Evolutionary conservation across 2,113 vertebrate species (phyloP).

Genomic region (Grammomys dolichurus): DNA sequence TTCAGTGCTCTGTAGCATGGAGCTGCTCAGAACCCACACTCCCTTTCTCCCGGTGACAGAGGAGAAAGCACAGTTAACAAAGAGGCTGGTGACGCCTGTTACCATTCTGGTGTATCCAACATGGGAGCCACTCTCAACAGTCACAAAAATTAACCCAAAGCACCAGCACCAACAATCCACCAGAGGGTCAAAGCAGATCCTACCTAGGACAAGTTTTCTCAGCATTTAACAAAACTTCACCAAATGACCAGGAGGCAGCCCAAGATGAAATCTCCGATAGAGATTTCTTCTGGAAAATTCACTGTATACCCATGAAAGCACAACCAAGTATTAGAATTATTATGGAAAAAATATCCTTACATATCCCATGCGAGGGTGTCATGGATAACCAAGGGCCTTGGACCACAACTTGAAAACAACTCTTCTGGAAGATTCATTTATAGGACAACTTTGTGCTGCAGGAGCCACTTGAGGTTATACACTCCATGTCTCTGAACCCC

Average conservation of each 20-base stretch:
- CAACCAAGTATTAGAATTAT: background rate
- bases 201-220: background rate
- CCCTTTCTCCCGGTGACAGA: background rate
- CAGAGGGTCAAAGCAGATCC: background rate
- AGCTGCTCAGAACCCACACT: background rate
- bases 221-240: background rate
- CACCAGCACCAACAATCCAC: background rate
- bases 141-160: background rate
- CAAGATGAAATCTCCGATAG: background rate
- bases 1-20: background rate
- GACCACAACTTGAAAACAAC: background rate
- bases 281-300: too few relatives aligned
- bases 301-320: background rate
- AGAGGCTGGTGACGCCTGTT: background rate
- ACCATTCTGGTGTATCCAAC: background rate
- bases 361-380: background rate
- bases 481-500: background rate
- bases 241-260: background rate
- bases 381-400: background rate
- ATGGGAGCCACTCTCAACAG: background rate
- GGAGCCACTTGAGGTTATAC: background rate
- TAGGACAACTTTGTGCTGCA: background rate
- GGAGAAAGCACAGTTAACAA: rapidly evolving
- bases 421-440: background rate
- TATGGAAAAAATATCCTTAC: background rate